A percentile compares a stretch with the other conserved stretches of the same genome.
Conservation (phyloP, 2,113 vertebrate genomes). For the Lophochroa leadbeateri region DNA sequence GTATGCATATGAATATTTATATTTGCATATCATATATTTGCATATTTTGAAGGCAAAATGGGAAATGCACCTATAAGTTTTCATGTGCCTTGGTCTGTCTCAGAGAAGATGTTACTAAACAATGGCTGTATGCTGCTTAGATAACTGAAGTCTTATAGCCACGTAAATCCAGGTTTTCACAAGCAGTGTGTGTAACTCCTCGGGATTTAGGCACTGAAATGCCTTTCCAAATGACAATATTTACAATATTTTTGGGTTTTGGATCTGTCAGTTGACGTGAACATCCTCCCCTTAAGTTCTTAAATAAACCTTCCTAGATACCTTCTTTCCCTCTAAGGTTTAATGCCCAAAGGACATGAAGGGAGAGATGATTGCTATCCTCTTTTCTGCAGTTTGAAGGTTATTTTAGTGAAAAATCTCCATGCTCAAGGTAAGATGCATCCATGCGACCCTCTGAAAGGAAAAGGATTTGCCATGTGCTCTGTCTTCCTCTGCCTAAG, state of each 20-base stretch:
- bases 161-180: not conserved
- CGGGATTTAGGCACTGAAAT: not conserved
- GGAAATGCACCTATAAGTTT: not conserved
- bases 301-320: not conserved
- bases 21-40: not conserved
- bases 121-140: not conserved
- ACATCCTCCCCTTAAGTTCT: not conserved
- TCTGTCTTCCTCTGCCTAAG: not conserved
- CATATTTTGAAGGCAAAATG: not conserved
- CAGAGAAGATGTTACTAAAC: not conserved
- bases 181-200: not conserved
- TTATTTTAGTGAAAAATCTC: not conserved
- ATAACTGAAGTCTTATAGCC: not conserved
- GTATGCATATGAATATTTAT: not conserved
- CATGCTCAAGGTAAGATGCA: not conserved
- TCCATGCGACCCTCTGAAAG: not conserved
- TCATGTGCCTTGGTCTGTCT: not conserved
- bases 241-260: not conserved
- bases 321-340: not conserved
- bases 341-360: not conserved
- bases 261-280: not conserved
- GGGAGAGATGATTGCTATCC: not conserved
- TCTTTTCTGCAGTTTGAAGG: not conserved
- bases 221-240: not conserved
- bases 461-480: not conserved